These are phyloP conservation scores for Lordiphosa andalusiaca DNA, from an alignment of 2,888 invertebrate species.

Conservation along the genomic window DNA sequence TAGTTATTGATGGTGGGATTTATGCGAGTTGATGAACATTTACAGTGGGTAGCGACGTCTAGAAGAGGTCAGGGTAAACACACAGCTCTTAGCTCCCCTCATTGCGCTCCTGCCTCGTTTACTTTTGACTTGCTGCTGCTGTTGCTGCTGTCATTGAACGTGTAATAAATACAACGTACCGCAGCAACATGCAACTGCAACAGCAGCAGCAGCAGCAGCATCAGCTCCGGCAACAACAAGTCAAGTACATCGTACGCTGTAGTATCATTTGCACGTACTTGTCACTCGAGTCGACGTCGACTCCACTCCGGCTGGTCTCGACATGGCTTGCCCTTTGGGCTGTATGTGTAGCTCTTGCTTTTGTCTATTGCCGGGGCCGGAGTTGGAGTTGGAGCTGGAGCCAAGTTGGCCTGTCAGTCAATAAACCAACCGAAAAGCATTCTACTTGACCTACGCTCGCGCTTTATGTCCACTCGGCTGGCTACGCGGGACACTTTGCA, in stretches of 20 bases:
- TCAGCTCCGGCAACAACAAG: constrained; percentile 23
- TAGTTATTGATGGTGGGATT: too few species aligned
- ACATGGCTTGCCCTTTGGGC: constrained; percentile 9
- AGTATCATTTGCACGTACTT: constrained; percentile 77
- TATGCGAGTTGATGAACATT: too few species aligned
- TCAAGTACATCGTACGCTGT: constrained; percentile 68
- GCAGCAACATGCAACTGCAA: constrained; percentile 26
- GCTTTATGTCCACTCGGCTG: constrained; percentile 52
- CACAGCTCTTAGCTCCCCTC: too few species aligned
- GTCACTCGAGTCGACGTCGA: constrained; percentile 55
- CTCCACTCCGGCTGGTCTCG: constrained; percentile 19
- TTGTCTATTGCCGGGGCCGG: constrained; percentile 13
- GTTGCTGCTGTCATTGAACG: constrained; percentile 57
- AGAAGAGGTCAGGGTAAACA: too few species aligned
- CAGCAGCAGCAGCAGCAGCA: constrained; percentile 23
- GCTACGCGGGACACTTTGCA: constrained; percentile 54
- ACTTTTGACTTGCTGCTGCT: constrained; percentile 13
- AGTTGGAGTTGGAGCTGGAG: neutral
- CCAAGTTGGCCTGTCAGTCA: constrained; percentile 1
- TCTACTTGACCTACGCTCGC: constrained; percentile 37
- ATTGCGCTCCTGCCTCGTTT: constrained; percentile 2
- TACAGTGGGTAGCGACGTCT: too few species aligned
- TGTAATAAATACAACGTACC: constrained; percentile 68
- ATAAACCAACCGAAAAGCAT: constrained; percentile 1
- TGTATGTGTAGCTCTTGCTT: constrained; percentile 6